Conservation (phyloP, 2,797 vertebrate species). For the Apogon talboti region DNA sequence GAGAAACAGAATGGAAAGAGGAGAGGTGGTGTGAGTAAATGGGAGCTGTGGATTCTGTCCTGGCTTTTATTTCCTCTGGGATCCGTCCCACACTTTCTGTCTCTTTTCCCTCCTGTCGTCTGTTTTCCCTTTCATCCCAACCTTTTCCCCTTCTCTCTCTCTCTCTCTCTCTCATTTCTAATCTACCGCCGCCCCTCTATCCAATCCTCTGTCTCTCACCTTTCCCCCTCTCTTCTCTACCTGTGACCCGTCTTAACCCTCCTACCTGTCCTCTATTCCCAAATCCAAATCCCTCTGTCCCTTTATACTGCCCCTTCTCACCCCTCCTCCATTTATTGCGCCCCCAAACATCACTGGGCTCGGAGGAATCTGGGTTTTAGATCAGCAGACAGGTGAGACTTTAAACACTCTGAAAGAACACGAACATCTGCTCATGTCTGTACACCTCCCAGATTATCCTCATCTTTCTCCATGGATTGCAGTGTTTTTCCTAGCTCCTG, state of each 20-base stretch:
- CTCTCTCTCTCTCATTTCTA: not conserved
- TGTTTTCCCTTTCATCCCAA: constrained; percentile 5
- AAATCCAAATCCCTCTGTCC: constrained; percentile 2
- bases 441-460: constrained; percentile 48
- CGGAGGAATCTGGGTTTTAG: constrained; percentile 37
- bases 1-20: constrained; percentile 6
- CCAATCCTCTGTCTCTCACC: not conserved
- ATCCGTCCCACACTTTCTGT: constrained; percentile 8
- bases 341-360: constrained; percentile 31
- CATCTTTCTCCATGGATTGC: constrained; percentile 35
- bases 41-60: constrained; percentile 33
- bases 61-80: constrained; percentile 50
- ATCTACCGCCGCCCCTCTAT: not conserved
- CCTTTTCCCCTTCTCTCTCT: not conserved
- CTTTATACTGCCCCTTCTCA: not conserved
- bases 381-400: constrained; percentile 39
- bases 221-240: not conserved
- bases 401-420: constrained; percentile 36
- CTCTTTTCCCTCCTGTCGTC: constrained; percentile 8
- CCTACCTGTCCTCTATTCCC: not conserved
- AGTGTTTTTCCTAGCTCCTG: constrained; percentile 13
- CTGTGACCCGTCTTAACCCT: not conserved
- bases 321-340: constrained; percentile 1
- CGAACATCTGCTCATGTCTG: constrained; percentile 47
- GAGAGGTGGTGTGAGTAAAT: constrained; percentile 20